Evolutionary conservation across 2,888 invertebrate genomes (phyloP), one percentile per base, ranked within the genome.

Genomic region (Creontiades dilutus): DNA sequence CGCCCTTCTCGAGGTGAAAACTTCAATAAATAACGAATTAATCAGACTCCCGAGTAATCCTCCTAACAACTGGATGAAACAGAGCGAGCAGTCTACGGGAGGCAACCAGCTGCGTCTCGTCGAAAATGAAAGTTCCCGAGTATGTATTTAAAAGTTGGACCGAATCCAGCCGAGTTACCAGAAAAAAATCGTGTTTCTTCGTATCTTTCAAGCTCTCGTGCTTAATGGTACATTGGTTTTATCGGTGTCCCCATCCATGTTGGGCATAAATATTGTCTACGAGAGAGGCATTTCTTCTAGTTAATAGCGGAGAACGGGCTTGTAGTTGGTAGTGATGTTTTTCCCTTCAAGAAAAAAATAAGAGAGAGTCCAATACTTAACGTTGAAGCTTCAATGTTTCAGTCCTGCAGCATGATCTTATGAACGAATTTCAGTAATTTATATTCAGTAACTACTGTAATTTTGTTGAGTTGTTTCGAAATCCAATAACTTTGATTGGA

Each of bases 101-200:
- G 76, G 78, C 68, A 23, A 78, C 78, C 78, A 78, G 37, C 78
- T 78, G 78, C 14, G 47, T 78, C 19, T 11, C 78, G 78, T 78
- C 46, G 78, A 78, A 78, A 78, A 78, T 47, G 78, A 78, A 37
- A 47, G 78, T 19, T 23, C 68, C 27, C 23, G 68, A 9, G 61
- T 28, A 28, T 37, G 37, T 76, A 76, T 76, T 78, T 46, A 78
- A 78, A 46, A 78, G 78, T 78, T 78, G 78, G 78, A 78, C 13
- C 46, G 11, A 19, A 14, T 78, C 78, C 78, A 78, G 78, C 14
- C 78, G 78, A 46, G 23, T 23, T 23, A 68, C 68, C 23, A 68
- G 23, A 68, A 68, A 68, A 68, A 23, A 68, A 68, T n/a, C n/a
- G 23, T 68, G 23, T 23, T 13, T 23, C 23, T 23, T 68, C 68